These are phyloP conservation scores for Prionailurus viverrinus DNA, from an alignment of 2,113 vertebrate genomes.

Conservation along the genomic window DNA sequence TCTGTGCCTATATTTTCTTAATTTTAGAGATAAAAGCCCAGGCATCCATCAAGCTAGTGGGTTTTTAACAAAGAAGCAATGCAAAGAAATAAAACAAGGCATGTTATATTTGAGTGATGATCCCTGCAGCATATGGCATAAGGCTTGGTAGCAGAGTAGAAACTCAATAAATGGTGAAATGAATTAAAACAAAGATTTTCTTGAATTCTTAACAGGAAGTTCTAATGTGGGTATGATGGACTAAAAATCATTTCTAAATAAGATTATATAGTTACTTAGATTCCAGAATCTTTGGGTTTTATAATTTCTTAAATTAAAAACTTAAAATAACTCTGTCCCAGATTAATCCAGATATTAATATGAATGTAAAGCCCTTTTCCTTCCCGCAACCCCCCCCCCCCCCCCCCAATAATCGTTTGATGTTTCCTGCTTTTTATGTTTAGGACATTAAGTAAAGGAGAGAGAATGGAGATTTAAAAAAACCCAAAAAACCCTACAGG, in stretches of 20 bases:
- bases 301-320: constrained; percentile 43
- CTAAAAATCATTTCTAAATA: constrained; percentile 32
- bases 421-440: neutral
- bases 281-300: constrained; percentile 7
- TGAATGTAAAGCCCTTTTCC: neutral
- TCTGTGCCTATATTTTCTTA: neutral
- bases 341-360: neutral
- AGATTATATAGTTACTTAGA: neutral
- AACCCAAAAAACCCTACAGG: neutral
- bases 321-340: neutral
- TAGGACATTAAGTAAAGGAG: neutral
- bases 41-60: neutral
- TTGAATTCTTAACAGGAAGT: neutral
- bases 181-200: neutral
- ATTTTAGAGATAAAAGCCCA: neutral
- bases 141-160: constrained; percentile 5
- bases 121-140: neutral
- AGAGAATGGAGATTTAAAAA: neutral
- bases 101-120: neutral
- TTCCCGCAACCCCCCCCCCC: neutral
- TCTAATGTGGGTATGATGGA: neutral
- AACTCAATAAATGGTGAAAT: neutral
- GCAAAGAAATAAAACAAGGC: neutral
- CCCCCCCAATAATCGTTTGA: neutral
- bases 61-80: constrained; percentile 16